Evolutionary conservation across 2,797 vertebrate genomes (phyloP).

Genomic region (Rachycentron canadum): DNA sequence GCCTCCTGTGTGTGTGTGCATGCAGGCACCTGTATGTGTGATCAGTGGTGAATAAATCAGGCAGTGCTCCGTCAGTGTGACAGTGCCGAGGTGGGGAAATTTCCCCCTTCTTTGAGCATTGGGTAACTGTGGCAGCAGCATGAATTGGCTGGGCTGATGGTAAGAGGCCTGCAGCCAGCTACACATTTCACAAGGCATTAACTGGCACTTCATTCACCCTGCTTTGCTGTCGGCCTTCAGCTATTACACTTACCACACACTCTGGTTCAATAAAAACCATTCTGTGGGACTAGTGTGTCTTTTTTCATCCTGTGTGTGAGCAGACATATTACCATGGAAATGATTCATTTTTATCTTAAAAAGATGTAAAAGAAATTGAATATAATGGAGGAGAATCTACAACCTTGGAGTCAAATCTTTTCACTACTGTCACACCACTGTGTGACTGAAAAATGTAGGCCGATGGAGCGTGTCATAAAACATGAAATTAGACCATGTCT

Average conservation of each 20-base stretch:
- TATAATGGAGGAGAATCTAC: not conserved
- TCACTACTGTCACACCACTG: too few species aligned
- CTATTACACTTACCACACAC: constrained; percentile 32
- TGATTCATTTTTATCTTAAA: not conserved
- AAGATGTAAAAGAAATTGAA: not conserved
- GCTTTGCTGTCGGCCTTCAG: constrained; percentile 21
- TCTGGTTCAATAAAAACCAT: constrained; percentile 27
- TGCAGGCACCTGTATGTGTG: constrained; percentile 32
- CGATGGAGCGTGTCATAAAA: constrained; percentile 23
- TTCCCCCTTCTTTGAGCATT: constrained; percentile 56
- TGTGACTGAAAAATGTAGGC: constrained; percentile 4
- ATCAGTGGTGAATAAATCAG: constrained; percentile 55
- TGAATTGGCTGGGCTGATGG: constrained; percentile 45
- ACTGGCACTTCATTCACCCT: constrained; percentile 49
- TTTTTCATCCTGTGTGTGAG: not conserved
- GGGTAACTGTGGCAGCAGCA: constrained; percentile 56
- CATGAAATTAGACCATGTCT: constrained; percentile 14
- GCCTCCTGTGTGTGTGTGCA: constrained; percentile 7
- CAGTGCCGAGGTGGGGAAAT: constrained; percentile 58
- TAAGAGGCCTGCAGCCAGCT: constrained; percentile 43
- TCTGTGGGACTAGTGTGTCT: not conserved
- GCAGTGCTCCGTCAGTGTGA: constrained; percentile 50
- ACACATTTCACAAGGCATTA: constrained; percentile 53
- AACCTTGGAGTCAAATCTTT: constrained; percentile 5
- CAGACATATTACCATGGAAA: not conserved